A percentile compares a stretch with the other conserved stretches of the same genome.
Evolutionary conservation across 2,113 vertebrate species (phyloP).

Genomic region (Rhinolophus ferrumequinum): DNA sequence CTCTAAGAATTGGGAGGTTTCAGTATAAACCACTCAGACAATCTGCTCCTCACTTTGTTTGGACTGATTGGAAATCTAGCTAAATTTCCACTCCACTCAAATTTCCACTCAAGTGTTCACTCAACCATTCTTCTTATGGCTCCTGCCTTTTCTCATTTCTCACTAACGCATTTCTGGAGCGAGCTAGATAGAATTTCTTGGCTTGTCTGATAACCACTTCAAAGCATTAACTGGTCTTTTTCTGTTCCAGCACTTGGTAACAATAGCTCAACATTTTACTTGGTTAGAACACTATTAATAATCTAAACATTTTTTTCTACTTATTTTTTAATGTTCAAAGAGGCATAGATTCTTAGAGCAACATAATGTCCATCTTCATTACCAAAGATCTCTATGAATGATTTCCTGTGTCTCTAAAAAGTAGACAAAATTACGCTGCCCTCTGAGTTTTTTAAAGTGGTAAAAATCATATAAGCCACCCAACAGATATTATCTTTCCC

Average conservation of each 20-base stretch:
- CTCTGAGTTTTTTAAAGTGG: background rate
- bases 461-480: constrained; percentile 9
- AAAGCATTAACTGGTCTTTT: background rate
- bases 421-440: background rate
- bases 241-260: background rate
- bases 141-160: background rate
- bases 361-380: background rate
- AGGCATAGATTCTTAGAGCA: background rate
- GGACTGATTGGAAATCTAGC: background rate
- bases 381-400: constrained; percentile 15
- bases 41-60: background rate
- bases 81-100: no score
- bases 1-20: background rate
- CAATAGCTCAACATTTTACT: background rate
- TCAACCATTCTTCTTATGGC: background rate
- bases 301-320: background rate
- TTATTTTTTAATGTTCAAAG: background rate
- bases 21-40: background rate
- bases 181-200: background rate
- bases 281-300: background rate
- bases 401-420: constrained; percentile 40
- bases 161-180: background rate
- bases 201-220: background rate
- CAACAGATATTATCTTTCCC: background rate
- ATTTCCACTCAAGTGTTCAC: background rate